Conservation (phyloP, 1,140 invertebrate genomes). For the Achroia grisella region DNA sequence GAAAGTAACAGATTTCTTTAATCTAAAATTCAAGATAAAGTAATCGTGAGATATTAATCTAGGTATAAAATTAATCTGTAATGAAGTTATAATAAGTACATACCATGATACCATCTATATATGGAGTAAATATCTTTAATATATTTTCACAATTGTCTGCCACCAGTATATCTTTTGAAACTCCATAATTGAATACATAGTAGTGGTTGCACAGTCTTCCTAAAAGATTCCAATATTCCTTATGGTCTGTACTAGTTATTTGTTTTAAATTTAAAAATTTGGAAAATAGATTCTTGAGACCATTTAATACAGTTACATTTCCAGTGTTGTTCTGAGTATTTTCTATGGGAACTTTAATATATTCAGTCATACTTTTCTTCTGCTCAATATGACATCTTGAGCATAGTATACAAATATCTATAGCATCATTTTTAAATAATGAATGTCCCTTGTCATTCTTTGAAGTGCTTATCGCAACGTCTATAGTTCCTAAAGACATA, state of each 20-base stretch:
- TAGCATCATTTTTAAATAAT: conserved; percentile 28
- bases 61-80: conserved; percentile 1
- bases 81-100: conserved; percentile 22
- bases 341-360: conserved; percentile 17
- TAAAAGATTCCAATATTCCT: conserved; percentile 45
- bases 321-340: conserved; percentile 16
- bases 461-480: conserved; percentile 18
- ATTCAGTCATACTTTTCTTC: conserved; percentile 15
- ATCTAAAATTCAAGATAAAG: too few relatives aligned
- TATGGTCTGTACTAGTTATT: conserved; percentile 34
- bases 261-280: conserved; percentile 57
- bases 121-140: conserved; percentile 35
- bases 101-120: conserved; percentile 39
- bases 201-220: conserved; percentile 47
- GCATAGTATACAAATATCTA: conserved; percentile 38
- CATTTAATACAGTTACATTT: conserved; percentile 23
- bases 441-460: conserved; percentile 21
- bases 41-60: too few relatives aligned
- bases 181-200: conserved; percentile 48
- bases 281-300: conserved; percentile 41
- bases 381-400: conserved; percentile 35
- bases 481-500: conserved; percentile 37
- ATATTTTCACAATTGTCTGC: conserved; percentile 38
- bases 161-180: conserved; percentile 35
- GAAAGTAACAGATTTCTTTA: too few relatives aligned